Evolutionary conservation across 2,113 vertebrate species (phyloP), one percentile per base, ranked within the genome.

Genomic region (Nettapus auritus): DNA sequence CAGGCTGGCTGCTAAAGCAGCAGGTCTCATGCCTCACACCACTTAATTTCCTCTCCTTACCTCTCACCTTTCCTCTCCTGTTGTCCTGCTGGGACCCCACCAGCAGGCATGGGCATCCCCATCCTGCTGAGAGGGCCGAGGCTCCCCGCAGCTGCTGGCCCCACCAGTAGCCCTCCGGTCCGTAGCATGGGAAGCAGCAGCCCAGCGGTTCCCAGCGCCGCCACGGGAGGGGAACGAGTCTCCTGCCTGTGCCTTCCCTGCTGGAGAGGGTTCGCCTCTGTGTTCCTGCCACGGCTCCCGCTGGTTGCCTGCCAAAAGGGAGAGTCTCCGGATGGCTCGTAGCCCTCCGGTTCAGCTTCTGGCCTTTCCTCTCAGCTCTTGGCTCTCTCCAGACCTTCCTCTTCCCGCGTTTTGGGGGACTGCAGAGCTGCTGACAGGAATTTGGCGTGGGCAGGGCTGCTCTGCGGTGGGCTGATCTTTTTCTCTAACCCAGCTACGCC

Each of bases 341-440:
- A 57, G 62, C 33, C 34, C 13, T 90, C 64, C 22, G 23, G 5
- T 93, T 86, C 62, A 85, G 23, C 28, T 68, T 84, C 77, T 87
- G 56, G 34, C 42, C 57, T 89, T 90, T 46, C 5, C 42, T 89
- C 81, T 60, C 48, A 87, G 50, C 53, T 89, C 33, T 69, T 91
- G 69, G 42, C n/a, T 89, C 20, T 10, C 34, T 81, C 52, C 62
- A 20, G 19, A 42, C 29, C 38, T 90, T 82, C 20, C 14, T 86
- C n/a, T 62, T 80, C 31, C 40, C 0, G 0, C 86, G 8, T 70
- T 44, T 11, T 56, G 38, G 8, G 50, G 34, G 29, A 40, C 21
- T 62, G n/a, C 26, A 22, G 56, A 75, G 73, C 68, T 86, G 34
- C 69, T 79, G 62, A 68, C 3, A 13, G 67, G 55, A 84, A 53